Percentiles rank a stretch among this genome's conserved stretches.
These are phyloP conservation scores for Amia ocellicauda DNA, from an alignment of 2,113 vertebrate species.

Conservation along the genomic window DNA sequence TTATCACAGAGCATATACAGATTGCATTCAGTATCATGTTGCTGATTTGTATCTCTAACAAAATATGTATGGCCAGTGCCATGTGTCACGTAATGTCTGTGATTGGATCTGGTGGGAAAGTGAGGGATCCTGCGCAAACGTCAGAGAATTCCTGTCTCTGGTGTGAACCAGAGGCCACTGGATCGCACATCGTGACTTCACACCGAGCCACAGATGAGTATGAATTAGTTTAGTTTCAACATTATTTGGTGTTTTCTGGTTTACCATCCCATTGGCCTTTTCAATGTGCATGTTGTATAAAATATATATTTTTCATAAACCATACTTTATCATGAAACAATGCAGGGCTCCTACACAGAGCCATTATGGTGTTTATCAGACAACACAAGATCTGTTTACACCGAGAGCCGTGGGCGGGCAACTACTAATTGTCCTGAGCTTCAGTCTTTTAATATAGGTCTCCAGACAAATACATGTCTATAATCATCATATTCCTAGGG, in stretches of 20 bases:
- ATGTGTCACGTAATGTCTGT: conserved; percentile 36
- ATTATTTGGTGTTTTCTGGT: background rate
- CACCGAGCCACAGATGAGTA: background rate
- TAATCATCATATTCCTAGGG: too few relatives aligned
- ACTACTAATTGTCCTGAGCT: background rate
- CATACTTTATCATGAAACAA: background rate
- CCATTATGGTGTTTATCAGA: background rate
- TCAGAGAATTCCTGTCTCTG: background rate
- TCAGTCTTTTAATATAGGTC: background rate
- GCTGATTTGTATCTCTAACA: conserved; percentile 36
- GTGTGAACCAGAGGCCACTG: conserved; percentile 14
- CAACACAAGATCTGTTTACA: background rate
- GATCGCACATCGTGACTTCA: conserved; percentile 26
- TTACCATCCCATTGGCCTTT: background rate
- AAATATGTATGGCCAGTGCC: conserved; percentile 33
- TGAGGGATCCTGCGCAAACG: too few relatives aligned
- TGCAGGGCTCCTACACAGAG: background rate
- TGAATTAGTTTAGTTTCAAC: background rate
- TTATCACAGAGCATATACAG: conserved; percentile 22
- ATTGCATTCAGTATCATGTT: conserved; percentile 1
- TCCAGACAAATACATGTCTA: background rate
- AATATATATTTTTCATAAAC: background rate
- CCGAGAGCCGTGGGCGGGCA: background rate
- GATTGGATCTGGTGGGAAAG: conserved; percentile 2
- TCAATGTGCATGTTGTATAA: background rate